These are phyloP conservation scores for Abrostola triplasia DNA, from an alignment of 2,888 invertebrate genomes.

Conservation along the genomic window DNA sequence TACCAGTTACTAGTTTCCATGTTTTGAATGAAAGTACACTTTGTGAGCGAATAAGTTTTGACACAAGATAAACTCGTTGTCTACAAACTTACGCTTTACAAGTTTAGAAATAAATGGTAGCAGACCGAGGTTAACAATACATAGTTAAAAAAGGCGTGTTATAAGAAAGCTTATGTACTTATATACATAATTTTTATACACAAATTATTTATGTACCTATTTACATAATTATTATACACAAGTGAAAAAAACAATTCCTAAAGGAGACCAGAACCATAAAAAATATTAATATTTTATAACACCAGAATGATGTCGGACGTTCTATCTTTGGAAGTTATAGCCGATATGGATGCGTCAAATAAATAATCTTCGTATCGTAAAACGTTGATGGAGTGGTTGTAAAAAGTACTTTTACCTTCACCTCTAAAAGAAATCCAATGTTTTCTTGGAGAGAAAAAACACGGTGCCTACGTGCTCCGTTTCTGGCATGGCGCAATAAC, in stretches of 20 bases:
- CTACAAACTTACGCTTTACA: not conserved
- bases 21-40: not conserved
- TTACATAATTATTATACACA: not conserved
- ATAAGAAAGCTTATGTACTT: too few relatives aligned
- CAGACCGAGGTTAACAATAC: too few relatives aligned
- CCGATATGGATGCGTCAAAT: conserved; percentile 40
- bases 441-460: conserved; percentile 49
- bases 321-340: conserved; percentile 35
- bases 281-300: conserved; percentile 41
- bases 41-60: too few relatives aligned
- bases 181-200: too few relatives aligned
- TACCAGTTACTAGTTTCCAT: conserved; percentile 19
- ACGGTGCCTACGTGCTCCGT: conserved; percentile 60
- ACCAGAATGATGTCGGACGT: conserved; percentile 1
- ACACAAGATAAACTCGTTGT: not conserved
- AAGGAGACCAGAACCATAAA: conserved; percentile 27
- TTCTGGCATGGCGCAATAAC: conserved; percentile 57
- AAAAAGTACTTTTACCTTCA: conserved; percentile 39
- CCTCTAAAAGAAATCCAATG: conserved; percentile 50
- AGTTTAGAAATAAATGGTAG: too few relatives aligned
- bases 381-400: conserved; percentile 34
- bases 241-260: conserved; percentile 15
- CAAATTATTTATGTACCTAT: too few relatives aligned
- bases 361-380: conserved; percentile 38
- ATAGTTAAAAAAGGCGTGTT: too few relatives aligned